These are phyloP conservation scores for Uloborus plumipes DNA, from an alignment of 2,888 invertebrate genomes.

Conservation along the genomic window DNA sequence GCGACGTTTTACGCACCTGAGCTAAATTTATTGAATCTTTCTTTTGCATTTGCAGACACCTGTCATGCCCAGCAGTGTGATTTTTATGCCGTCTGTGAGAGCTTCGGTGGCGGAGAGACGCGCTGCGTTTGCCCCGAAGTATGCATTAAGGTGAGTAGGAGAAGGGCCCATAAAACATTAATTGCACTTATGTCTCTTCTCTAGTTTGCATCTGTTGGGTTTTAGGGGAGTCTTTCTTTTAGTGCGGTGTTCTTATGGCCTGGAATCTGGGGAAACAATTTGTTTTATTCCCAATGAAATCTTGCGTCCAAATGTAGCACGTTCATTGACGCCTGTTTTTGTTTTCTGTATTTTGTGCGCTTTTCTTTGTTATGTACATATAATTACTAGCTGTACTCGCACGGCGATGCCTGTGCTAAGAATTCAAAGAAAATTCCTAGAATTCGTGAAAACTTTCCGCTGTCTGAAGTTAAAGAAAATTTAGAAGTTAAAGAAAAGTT, in stretches of 20 bases:
- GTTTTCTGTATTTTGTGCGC: too few species aligned
- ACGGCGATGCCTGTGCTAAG: too few species aligned
- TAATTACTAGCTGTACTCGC: too few species aligned
- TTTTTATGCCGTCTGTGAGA: conserved; percentile 82
- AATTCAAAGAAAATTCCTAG: too few species aligned
- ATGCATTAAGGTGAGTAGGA: conserved; percentile 71
- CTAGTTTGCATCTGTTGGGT: neutral
- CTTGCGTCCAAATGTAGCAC: too few species aligned
- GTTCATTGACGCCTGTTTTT: too few species aligned
- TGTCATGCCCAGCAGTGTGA: conserved; percentile 84
- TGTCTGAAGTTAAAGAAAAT: too few species aligned
- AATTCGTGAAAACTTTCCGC: too few species aligned
- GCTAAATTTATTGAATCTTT: conserved; percentile 25
- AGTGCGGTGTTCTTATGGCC: neutral
- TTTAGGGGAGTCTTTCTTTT: neutral
- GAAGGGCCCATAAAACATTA: conserved; percentile 19
- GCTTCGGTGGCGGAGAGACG: conserved; percentile 74
- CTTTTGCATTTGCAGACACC: conserved; percentile 75
- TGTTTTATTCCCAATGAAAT: too few species aligned
- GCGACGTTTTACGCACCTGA: conserved; percentile 7
- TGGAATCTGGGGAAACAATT: too few species aligned
- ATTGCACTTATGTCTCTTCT: neutral
- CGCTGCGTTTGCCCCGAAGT: conserved; percentile 75
- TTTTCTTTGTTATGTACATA: too few species aligned
- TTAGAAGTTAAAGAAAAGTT: too few species aligned